Base-by-base conservation (phyloP, 2,113 vertebrate species). In the Paradoxurus hermaphroditus region DNA sequence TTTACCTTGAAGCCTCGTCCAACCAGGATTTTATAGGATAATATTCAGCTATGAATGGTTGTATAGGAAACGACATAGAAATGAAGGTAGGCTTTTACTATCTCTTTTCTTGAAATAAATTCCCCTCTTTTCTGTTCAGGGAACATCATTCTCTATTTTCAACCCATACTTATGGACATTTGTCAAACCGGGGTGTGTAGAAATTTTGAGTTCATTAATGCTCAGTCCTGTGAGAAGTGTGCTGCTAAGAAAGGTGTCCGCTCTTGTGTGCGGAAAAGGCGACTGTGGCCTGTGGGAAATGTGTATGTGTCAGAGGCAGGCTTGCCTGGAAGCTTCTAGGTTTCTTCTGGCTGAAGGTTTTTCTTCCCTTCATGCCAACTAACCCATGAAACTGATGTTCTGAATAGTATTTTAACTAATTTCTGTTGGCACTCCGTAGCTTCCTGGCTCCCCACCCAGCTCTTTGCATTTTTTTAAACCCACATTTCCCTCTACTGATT, bases 191-290 rank as follows among this genome's bases (percentile, higher is more conserved):
- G 51, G n/a, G 77, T n/a, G 36, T 91, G 21, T 34, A 75, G 93
- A 94, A 92, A 92, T 94, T 94, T 79, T 92, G 92, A 75, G 89
- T 86, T 96, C 49, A 36, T 89, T 41, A 97, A 11, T 81, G 41
- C 46, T n/a, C n/a, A n/a, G 96, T 86, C 78, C 39, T 90, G 53
- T 97, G 85, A 94, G 73, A 84, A 77, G 36, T 63, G 51, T 95
- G 51, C 62, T 75, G 73, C 82, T 93, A 62, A 83, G 94, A 86
- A 93, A 88, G 78, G 11, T 39, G 31, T 86, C 51, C 68, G 49
- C 21, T 92, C 39, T 90, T 81, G 8, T 15, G 23, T 85, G 78
- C 83, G 62, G 86, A 93, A 91, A 83, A 97, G 41, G 29, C 49
- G 41, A 36, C 77, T 73, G 59, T 65, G 46, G 25, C 79, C 86